Conservation (phyloP, 2,113 vertebrate genomes). For the Pan paniscus region DNA sequence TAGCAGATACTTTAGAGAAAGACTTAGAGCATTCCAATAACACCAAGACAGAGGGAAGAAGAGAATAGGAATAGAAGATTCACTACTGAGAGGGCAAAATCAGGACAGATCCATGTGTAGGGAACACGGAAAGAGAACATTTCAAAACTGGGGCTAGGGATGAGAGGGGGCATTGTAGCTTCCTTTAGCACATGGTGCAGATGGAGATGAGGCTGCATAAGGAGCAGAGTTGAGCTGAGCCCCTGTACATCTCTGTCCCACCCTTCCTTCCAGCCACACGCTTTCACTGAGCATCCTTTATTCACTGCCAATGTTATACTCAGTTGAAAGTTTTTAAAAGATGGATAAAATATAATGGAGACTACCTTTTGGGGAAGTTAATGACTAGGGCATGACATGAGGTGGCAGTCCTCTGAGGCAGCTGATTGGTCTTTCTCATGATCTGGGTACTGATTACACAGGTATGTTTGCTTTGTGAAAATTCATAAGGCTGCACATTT, state of each 20-base stretch:
- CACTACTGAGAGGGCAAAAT: background rate
- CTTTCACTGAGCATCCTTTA: background rate
- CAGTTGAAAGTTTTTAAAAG: background rate
- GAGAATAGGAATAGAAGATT: background rate
- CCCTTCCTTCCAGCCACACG: background rate
- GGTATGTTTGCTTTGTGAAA: background rate
- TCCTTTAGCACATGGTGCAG: background rate
- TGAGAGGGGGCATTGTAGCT: background rate
- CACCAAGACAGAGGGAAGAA: background rate
- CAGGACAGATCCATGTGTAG: background rate
- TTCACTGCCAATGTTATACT: background rate
- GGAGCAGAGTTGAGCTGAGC: background rate
- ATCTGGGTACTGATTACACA: background rate
- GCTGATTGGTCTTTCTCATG: background rate
- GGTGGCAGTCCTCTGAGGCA: background rate
- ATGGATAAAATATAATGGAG: background rate
- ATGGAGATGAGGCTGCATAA: background rate
- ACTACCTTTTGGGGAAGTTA: background rate
- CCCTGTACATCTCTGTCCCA: too few relatives aligned
- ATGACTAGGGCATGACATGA: background rate
- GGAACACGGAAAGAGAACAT: background rate
- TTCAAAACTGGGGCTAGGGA: background rate
- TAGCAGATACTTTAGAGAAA: background rate
- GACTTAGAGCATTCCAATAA: background rate
- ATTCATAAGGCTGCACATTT: background rate